Percentiles rank a stretch among this genome's conserved stretches.
Conservation (phyloP, 1,140 invertebrate species). For the Steinernema feltiae region DNA sequence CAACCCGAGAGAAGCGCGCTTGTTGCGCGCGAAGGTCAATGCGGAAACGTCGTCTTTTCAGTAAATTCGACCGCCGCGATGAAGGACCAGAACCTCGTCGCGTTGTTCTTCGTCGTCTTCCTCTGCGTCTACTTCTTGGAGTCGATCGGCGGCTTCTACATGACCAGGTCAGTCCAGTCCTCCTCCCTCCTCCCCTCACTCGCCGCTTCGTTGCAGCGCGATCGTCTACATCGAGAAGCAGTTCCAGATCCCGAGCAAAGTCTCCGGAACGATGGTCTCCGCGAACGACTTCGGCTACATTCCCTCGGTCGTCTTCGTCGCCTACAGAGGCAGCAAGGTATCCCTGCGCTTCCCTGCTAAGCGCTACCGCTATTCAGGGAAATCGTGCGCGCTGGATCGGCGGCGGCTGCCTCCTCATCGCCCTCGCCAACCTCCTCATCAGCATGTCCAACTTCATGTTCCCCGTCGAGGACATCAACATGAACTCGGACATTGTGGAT, state of each 20-base stretch:
- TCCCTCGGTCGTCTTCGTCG: constrained; percentile 39
- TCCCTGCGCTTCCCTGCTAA: no score
- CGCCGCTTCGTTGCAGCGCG: constrained; percentile 27
- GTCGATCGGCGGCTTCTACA: constrained; percentile 57
- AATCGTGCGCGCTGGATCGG: constrained; percentile 43
- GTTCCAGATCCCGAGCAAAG: constrained; percentile 38
- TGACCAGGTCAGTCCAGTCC: constrained; percentile 48
- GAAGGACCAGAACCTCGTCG: neutral
- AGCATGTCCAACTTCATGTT: constrained; percentile 39
- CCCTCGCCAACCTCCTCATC: constrained; percentile 40
- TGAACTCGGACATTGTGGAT: constrained; percentile 16
- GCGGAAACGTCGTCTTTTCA: neutral
- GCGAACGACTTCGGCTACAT: constrained; percentile 43
- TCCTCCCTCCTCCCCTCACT: constrained; percentile 1
- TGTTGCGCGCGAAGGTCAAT: neutral
- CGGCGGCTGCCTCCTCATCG: constrained; percentile 36
- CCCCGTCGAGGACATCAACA: constrained; percentile 34
- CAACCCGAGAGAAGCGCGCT: neutral
- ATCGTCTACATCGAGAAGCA: constrained; percentile 41
- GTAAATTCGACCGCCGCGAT: neutral
- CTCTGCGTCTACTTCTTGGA: constrained; percentile 53
- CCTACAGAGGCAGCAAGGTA: constrained; percentile 37
- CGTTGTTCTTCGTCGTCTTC: constrained; percentile 51
- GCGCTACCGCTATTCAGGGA: constrained; percentile 13
- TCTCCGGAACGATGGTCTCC: constrained; percentile 38